A percentile compares a stretch with the other conserved stretches of the same genome.
Evolutionary conservation across 2,888 invertebrate genomes (phyloP).

Genomic region (Drosophila borealis): DNA sequence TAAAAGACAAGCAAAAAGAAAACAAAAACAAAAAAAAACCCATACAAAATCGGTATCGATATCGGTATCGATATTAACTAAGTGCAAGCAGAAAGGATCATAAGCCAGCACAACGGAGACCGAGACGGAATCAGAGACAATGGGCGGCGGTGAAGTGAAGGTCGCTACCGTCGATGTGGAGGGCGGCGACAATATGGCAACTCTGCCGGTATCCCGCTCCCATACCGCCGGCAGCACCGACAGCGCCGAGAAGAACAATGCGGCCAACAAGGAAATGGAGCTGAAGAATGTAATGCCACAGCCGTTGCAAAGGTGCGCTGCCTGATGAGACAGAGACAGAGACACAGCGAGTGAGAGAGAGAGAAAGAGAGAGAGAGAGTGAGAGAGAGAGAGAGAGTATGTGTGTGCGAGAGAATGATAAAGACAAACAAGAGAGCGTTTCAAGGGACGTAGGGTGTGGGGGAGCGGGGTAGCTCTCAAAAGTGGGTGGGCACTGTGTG

Average conservation of each 20-base stretch:
- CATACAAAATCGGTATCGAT: slow-evolving; percentile 22
- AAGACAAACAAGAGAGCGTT: not conserved
- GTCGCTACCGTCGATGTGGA: slow-evolving; percentile 95
- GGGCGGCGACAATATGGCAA: slow-evolving; percentile 95
- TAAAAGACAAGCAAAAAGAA: slow-evolving; percentile 1
- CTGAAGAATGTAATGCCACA: slow-evolving; percentile 93
- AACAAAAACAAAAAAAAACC: not conserved
- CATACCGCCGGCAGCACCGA: slow-evolving; percentile 89
- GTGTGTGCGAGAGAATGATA: not conserved
- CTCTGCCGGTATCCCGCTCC: slow-evolving; percentile 92
- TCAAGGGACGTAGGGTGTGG: not conserved
- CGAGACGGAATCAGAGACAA: slow-evolving; percentile 80
- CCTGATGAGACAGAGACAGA: not conserved
- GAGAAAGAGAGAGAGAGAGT: too few relatives aligned
- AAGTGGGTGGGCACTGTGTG: slow-evolving; percentile 28
- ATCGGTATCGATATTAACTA: slow-evolving; percentile 25
- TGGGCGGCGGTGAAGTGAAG: slow-evolving; percentile 92
- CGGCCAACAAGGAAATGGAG: slow-evolving; percentile 94
- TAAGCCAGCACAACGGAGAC: slow-evolving; percentile 71
- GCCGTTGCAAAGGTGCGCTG: slow-evolving; percentile 91
- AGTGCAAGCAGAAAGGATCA: slow-evolving; percentile 12
- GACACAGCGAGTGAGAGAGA: not conserved
- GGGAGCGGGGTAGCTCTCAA: not conserved
- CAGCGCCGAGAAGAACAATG: slow-evolving; percentile 92
- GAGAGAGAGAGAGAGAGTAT: not conserved